Conservation (phyloP, 2,113 vertebrate species). For the Cacatua alba region DNA sequence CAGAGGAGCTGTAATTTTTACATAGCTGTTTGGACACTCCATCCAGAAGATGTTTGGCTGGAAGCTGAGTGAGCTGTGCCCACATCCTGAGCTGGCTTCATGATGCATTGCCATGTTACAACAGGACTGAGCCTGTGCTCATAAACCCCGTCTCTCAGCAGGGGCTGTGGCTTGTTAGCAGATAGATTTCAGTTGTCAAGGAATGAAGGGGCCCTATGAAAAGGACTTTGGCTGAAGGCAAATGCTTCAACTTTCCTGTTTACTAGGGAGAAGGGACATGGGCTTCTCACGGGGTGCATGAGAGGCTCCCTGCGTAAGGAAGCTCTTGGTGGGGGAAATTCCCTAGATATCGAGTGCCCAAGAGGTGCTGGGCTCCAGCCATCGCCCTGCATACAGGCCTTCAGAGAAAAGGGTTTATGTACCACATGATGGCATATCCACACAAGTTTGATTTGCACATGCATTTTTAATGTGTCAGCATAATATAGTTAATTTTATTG, state of each 20-base stretch:
- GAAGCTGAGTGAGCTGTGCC: background rate
- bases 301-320: background rate
- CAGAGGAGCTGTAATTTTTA: background rate
- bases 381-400: background rate
- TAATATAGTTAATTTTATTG: background rate
- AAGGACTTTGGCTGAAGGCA: background rate
- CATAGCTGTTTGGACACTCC: background rate
- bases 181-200: background rate
- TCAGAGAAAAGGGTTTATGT: background rate
- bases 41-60: background rate
- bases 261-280: fast-evolving
- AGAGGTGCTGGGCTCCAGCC: background rate
- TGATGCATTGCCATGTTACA: background rate
- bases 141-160: constrained; percentile 9
- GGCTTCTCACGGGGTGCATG: background rate
- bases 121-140: background rate
- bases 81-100: background rate
- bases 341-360: background rate
- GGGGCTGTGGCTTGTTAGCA: background rate
- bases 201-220: background rate
- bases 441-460: background rate
- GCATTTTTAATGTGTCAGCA: background rate
- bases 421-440: background rate
- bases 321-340: background rate
- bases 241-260: background rate